phyloP scores from a whole-genome alignment of 2,888 invertebrate species.

The Mimachlamys varia region DNA sequence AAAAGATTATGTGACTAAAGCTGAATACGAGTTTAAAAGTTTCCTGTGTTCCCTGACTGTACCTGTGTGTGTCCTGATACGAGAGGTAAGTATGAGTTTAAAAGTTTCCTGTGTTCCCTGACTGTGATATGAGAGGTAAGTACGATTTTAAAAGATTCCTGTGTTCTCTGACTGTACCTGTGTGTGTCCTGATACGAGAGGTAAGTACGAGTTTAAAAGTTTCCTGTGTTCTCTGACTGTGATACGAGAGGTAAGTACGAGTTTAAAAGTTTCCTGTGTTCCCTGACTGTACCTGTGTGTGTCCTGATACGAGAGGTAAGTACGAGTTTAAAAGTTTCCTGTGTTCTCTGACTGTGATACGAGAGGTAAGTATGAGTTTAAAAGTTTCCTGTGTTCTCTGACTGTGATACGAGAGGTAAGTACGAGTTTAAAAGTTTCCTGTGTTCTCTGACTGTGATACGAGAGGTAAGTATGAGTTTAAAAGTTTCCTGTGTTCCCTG shows the following conservation, averaged over 20 bases:
- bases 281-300: neutral
- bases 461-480: conserved; percentile 42
- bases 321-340: neutral
- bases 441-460: conserved; percentile 39
- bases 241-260: conserved; percentile 40
- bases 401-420: neutral
- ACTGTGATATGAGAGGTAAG: conserved; percentile 70
- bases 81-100: conserved; percentile 64
- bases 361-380: conserved; percentile 64
- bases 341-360: conserved; percentile 64
- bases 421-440: conserved; percentile 15
- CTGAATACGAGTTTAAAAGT: conserved; percentile 63
- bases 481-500: conserved; percentile 49
- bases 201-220: conserved; percentile 67
- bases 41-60: conserved; percentile 71
- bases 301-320: neutral
- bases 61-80: conserved; percentile 69
- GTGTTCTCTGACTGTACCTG: neutral
- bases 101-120: conserved; percentile 45
- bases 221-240: conserved; percentile 53
- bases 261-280: conserved; percentile 4
- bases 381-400: neutral
- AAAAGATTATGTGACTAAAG: conserved; percentile 56
- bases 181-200: conserved; percentile 13
- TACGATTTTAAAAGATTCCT: no score